phyloP scores from a whole-genome alignment of 2,797 vertebrate genomes.

The Delichon dasypus region DNA sequence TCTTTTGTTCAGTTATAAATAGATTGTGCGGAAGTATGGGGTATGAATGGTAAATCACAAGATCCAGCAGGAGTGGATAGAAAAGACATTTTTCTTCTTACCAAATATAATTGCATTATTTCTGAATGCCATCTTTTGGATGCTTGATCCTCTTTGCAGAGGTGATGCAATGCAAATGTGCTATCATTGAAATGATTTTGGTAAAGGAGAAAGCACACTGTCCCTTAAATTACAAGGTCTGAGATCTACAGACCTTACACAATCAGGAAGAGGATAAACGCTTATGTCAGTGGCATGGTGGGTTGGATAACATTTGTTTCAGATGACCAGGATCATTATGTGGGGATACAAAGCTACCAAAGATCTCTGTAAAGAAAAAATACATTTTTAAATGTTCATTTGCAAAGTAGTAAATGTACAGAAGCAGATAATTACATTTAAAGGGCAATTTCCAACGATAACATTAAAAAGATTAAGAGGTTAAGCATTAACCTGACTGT shows the following conservation, averaged over 20 bases:
- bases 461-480: neutral
- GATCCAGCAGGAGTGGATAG: neutral
- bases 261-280: neutral
- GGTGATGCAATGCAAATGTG: neutral
- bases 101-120: neutral
- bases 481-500: constrained; percentile 8
- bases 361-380: neutral
- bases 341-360: neutral
- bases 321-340: neutral
- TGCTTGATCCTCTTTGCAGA: neutral
- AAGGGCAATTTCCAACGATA: neutral
- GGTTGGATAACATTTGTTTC: neutral
- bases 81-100: neutral
- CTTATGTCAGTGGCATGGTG: neutral
- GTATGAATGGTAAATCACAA: neutral
- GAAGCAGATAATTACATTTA: constrained; percentile 30
- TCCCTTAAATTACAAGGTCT: neutral
- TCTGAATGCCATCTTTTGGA: neutral
- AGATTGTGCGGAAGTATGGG: neutral
- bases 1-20: neutral
- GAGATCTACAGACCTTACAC: neutral
- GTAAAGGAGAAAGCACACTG: neutral
- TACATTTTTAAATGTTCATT: constrained; percentile 6
- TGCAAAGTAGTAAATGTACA: neutral
- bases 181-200: neutral